phyloP scores from a whole-genome alignment of 2,797 vertebrate genomes.

The Odontamblyopus lacepedii region DNA sequence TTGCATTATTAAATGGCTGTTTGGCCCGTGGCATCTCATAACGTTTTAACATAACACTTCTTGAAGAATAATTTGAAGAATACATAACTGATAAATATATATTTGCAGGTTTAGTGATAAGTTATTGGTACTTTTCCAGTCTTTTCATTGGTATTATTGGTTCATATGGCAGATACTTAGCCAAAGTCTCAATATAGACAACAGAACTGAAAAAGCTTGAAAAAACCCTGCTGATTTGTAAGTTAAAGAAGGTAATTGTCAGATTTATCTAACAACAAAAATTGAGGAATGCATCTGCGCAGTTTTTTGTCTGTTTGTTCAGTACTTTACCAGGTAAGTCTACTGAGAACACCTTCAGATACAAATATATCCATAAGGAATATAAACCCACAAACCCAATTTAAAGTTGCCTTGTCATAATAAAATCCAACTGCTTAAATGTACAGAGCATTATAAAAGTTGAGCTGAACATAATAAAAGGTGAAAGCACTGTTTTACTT shows the following conservation, averaged over 20 bases:
- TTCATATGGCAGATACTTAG: not conserved
- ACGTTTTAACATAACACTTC: not conserved
- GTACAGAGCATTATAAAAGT: constrained; percentile 5
- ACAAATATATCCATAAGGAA: not conserved
- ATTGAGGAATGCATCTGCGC: not conserved
- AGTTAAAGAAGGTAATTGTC: not conserved
- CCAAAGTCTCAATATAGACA: not conserved
- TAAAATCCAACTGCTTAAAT: not conserved
- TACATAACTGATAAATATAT: not conserved
- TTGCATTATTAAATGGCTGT: not conserved
- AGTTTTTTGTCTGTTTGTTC: no score
- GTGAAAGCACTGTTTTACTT: constrained; percentile 5
- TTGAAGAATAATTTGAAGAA: not conserved
- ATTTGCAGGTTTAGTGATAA: no score
- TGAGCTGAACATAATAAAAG: constrained; percentile 6
- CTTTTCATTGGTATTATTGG: no score
- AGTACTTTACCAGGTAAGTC: no score
- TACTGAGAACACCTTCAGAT: not conserved
- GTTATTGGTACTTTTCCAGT: no score
- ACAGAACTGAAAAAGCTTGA: not conserved
- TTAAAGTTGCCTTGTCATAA: not conserved
- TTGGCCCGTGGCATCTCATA: not conserved
- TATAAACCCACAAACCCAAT: not conserved
- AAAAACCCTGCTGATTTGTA: not conserved
- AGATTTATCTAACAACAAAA: not conserved